Percentiles rank a stretch among this genome's conserved stretches.
Evolutionary conservation across 2,888 invertebrate genomes (phyloP).

Genomic region (Mesorhabditis sp.): DNA sequence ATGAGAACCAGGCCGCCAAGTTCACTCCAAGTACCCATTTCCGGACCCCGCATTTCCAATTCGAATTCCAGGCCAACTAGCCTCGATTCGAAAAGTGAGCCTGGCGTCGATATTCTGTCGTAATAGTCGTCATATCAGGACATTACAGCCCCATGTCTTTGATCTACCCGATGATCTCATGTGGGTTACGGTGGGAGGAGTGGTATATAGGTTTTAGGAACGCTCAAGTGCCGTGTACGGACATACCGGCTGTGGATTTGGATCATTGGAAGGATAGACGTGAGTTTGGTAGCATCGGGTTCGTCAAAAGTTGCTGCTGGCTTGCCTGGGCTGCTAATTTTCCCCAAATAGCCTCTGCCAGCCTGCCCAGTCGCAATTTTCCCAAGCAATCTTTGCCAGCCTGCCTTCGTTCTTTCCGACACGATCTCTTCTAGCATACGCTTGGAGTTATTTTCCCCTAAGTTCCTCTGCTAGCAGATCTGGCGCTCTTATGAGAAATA

Average conservation of each 20-base stretch:
- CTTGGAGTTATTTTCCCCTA: too few relatives aligned
- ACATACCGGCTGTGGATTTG: slow-evolving; percentile 52
- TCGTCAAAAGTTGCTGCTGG: too few relatives aligned
- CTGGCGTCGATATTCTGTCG: slow-evolving; percentile 81
- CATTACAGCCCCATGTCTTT: slow-evolving; percentile 83
- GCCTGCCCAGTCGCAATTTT: too few relatives aligned
- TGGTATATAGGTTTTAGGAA: slow-evolving; percentile 40
- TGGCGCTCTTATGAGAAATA: too few relatives aligned
- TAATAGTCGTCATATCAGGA: slow-evolving; percentile 78
- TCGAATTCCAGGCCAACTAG: slow-evolving; percentile 67
- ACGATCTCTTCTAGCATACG: too few relatives aligned
- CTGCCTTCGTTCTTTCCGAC: too few relatives aligned
- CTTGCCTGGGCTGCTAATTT: too few relatives aligned
- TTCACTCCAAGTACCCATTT: slow-evolving; percentile 59
- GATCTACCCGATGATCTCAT: slow-evolving; percentile 71
- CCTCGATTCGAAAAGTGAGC: slow-evolving; percentile 79
- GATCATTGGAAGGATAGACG: slow-evolving; percentile 54
- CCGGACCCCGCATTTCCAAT: background rate
- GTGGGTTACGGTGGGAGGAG: slow-evolving; percentile 22
- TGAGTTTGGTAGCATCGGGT: slow-evolving; percentile 20
- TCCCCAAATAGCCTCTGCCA: too few relatives aligned
- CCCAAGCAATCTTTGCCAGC: too few relatives aligned
- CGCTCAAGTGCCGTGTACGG: slow-evolving; percentile 52
- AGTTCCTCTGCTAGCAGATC: too few relatives aligned
- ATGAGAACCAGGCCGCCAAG: slow-evolving; percentile 51